Evolutionary conservation across 2,113 vertebrate species (phyloP).

Genomic region (Desmodus rotundus): DNA sequence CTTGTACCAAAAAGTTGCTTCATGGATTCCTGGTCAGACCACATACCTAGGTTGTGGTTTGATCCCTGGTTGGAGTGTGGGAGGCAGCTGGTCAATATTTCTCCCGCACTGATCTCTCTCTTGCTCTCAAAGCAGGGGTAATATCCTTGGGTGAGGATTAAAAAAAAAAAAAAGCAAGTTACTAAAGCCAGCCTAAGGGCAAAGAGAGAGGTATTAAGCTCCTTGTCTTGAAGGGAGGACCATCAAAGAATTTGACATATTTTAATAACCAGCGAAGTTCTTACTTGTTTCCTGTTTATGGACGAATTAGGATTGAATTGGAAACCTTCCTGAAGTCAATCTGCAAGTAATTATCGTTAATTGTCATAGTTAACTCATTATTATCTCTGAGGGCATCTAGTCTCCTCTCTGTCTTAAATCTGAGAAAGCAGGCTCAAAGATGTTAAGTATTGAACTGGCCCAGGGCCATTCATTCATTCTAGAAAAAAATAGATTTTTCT

Average conservation of each 20-base stretch:
- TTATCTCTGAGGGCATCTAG: not conserved
- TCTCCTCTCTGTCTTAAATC: not conserved
- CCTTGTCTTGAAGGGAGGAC: not conserved
- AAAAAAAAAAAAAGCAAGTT: not conserved
- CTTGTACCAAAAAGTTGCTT: too few species aligned
- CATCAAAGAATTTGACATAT: not conserved
- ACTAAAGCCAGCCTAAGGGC: not conserved
- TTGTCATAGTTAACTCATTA: not conserved
- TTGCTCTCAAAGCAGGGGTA: too few species aligned
- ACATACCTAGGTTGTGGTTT: too few species aligned
- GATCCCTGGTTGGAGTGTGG: too few species aligned
- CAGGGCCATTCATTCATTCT: not conserved
- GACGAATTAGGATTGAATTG: not conserved
- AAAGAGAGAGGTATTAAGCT: not conserved
- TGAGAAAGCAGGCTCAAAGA: not conserved
- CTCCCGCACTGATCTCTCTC: too few species aligned
- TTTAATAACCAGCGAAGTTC: not conserved
- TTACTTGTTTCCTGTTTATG: slow-evolving; percentile 15
- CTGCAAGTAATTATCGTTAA: not conserved
- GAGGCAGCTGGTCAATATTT: too few species aligned
- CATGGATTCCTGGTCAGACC: too few species aligned
- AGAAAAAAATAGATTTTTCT: not conserved
- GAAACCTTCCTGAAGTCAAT: not conserved
- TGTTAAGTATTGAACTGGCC: not conserved
- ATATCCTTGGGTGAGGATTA: not conserved